Evolutionary conservation across 2,113 vertebrate species (phyloP).

Genomic region (Sialia sialis): DNA sequence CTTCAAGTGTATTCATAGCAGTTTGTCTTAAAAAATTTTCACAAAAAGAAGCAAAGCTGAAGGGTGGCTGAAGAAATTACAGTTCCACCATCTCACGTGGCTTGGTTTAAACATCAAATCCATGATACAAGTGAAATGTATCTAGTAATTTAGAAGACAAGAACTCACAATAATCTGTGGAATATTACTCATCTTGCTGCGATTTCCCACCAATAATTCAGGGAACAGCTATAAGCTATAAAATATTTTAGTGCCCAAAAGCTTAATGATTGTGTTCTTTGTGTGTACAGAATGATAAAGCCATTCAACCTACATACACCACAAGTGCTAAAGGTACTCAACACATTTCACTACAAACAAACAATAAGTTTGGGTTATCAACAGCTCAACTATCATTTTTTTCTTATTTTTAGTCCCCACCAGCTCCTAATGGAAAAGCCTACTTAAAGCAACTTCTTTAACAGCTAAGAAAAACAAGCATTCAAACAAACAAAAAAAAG

Average conservation of each 20-base stretch:
- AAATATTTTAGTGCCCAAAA: not conserved
- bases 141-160: not conserved
- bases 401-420: not conserved
- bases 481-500: conserved; percentile 19
- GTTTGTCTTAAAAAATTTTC: not conserved
- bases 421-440: not conserved
- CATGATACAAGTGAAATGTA: rapidly evolving
- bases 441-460: not conserved
- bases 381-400: not conserved
- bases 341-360: not conserved
- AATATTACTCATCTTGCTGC: not conserved
- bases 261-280: not conserved
- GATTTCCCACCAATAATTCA: not conserved
- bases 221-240: not conserved
- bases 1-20: not conserved
- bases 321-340: not conserved
- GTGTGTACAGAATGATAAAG: not conserved
- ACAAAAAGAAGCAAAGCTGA: not conserved
- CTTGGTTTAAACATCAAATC: not conserved
- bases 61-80: not conserved
- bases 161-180: not conserved
- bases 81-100: not conserved
- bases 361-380: not conserved
- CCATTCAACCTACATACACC: not conserved
- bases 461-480: conserved; percentile 14